phyloP scores from a whole-genome alignment of 2,888 invertebrate genomes.

The Eumacrocentrus americanus region DNA sequence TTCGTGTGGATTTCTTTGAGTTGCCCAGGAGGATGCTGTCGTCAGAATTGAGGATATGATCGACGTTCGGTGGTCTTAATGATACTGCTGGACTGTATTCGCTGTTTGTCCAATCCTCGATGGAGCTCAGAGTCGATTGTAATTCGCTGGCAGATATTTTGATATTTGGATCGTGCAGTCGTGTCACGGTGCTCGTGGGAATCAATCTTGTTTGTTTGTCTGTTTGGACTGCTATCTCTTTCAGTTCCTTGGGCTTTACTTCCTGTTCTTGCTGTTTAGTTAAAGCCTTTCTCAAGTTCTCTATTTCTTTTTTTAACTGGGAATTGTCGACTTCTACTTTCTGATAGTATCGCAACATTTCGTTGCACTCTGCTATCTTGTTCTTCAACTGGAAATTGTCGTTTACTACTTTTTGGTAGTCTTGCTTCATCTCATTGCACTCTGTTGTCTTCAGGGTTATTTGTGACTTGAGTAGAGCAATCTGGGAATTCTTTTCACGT shows the following conservation, averaged over 20 bases:
- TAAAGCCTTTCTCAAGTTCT: slow-evolving; percentile 38
- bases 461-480: slow-evolving; percentile 37
- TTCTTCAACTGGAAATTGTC: slow-evolving; percentile 49
- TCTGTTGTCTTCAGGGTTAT: slow-evolving; percentile 41
- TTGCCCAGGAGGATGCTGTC: slow-evolving; percentile 40
- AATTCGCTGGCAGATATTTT: slow-evolving; percentile 42
- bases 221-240: slow-evolving; percentile 47
- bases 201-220: slow-evolving; percentile 33
- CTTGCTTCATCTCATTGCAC: slow-evolving; percentile 43
- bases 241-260: slow-evolving; percentile 37
- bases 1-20: slow-evolving; percentile 33
- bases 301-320: slow-evolving; percentile 38
- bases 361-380: slow-evolving; percentile 45
- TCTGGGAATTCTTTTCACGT: slow-evolving; percentile 34
- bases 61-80: slow-evolving; percentile 47
- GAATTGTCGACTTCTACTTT: slow-evolving; percentile 48
- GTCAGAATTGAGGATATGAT: slow-evolving; percentile 45
- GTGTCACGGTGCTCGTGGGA: slow-evolving; percentile 16
- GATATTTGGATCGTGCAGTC: slow-evolving; percentile 30
- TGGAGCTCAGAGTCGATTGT: slow-evolving; percentile 46
- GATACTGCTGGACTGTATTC: slow-evolving; percentile 47
- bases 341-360: slow-evolving; percentile 45
- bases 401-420: slow-evolving; percentile 45
- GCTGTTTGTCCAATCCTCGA: slow-evolving; percentile 54
- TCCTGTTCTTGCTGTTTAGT: slow-evolving; percentile 22